Base-by-base conservation (phyloP, 1,140 invertebrate genomes). In the Acromyrmex echinatior region DNA sequence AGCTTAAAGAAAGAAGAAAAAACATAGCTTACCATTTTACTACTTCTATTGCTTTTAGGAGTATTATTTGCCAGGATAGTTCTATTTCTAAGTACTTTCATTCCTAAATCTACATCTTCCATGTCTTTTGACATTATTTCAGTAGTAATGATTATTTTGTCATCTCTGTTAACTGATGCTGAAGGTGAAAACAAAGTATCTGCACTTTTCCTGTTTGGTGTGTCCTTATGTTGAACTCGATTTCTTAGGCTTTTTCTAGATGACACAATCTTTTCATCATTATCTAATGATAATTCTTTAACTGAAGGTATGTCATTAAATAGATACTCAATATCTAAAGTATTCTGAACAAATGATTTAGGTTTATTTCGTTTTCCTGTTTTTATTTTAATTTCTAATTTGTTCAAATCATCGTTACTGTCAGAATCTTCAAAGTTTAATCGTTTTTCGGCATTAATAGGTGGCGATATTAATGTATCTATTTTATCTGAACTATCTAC, bases 341-440 rank as follows among this genome's bases (percentile, higher is more conserved):
- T 58, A 70, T 56, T 49, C 3, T 21, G 7, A 58, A n/a, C 1
- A 49, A 5, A 39, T 28, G 21, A 25, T 31, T 21, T 62, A 14
- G 10, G 18, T 51, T 45, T n/a, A 18, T 58, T 31, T 49, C 2
- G 12, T 21, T 63, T 74, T 3, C 21, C 6, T n/a, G n/a, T 53
- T 45, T 3, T n/a, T 39, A 5, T 35, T 5, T 73, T 6, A 2
- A 31, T 4, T n/a, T 3, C 0, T 6, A 62, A 31, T 5, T 68
- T 14, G 10, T 86, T 45, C 28, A 62, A 10, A 31, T 68, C 56
- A 1, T 85, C 62, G 12, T 21, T 86, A 53, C 56, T 87, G 16
- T 87, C 86, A 39, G 90, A 91, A 25, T 84, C 39, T 9, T 74
- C 92, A 66, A 94, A 95, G 49, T 84, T 62, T 3, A 95, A 68